A percentile compares a stretch with the other conserved stretches of the same genome.
Conservation (phyloP, 1,140 invertebrate genomes). For the Drosophila sturtevanti region DNA sequence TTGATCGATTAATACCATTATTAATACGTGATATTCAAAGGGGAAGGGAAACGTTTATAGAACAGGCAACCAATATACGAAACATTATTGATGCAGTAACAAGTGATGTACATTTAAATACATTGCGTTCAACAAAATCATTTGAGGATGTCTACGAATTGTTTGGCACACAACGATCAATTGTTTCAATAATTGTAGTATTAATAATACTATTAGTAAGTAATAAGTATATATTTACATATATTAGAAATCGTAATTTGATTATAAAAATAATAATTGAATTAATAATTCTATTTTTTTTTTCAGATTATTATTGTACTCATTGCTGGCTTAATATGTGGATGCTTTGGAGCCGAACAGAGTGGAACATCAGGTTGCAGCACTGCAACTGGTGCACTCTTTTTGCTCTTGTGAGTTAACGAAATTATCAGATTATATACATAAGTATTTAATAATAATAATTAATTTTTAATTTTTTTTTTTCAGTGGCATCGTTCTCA, state of each 20-base stretch:
- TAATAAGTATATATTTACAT: too few species aligned
- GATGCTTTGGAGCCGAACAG: conserved; percentile 93
- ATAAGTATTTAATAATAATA: background rate
- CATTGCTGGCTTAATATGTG: conserved; percentile 91
- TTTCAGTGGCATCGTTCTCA: conserved; percentile 90
- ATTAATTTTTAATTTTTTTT: conserved; percentile 11
- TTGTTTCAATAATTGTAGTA: conserved; percentile 76
- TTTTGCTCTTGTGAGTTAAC: conserved; percentile 90
- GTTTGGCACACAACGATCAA: conserved; percentile 36
- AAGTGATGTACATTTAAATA: conserved; percentile 40
- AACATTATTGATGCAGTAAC: conserved; percentile 44
- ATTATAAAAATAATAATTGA: too few species aligned
- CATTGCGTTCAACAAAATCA: conserved; percentile 32
- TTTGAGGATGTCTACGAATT: conserved; percentile 56
- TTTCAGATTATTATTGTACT: conserved; percentile 82
- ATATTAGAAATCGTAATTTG: too few species aligned
- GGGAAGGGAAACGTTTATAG: conserved; percentile 19
- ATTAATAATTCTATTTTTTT: too few species aligned
- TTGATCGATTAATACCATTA: conserved; percentile 10
- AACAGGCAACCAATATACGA: conserved; percentile 6
- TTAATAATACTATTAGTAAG: conserved; percentile 83
- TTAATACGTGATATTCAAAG: conserved; percentile 23
- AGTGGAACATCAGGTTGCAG: conserved; percentile 91
- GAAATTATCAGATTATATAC: too few species aligned
- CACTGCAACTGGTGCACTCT: conserved; percentile 90